phyloP scores from a whole-genome alignment of 2,113 vertebrate species.

The Ictalurus punctatus region DNA sequence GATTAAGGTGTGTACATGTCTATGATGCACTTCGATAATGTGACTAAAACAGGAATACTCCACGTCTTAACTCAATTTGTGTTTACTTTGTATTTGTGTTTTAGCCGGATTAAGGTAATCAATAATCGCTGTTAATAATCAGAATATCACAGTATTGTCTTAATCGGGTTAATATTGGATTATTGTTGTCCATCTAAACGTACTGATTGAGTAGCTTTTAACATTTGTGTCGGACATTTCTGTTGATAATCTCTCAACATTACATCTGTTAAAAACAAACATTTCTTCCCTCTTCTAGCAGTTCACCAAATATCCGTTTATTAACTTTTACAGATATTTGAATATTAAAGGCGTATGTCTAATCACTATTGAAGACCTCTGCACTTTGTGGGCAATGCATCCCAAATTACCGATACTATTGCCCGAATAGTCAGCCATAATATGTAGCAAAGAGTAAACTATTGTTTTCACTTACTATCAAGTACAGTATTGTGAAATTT shows the following conservation, averaged over 20 bases:
- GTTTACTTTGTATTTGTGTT: too few species aligned
- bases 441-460: not conserved
- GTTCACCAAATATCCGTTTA: not conserved
- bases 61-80: too few species aligned
- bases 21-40: too few species aligned
- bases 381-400: not conserved
- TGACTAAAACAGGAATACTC: too few species aligned
- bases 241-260: not conserved
- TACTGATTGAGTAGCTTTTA: not conserved
- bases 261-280: not conserved
- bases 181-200: too few species aligned
- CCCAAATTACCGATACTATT: not conserved
- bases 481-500: not conserved
- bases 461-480: not conserved
- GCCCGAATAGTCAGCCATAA: not conserved
- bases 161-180: too few species aligned
- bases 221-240: not conserved
- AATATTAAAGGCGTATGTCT: not conserved
- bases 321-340: not conserved
- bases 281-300: too few species aligned
- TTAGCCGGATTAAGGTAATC: too few species aligned
- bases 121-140: too few species aligned
- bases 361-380: not conserved
- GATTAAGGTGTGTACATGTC: too few species aligned
- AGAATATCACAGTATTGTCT: too few species aligned